Evolutionary conservation across 2,888 invertebrate species (phyloP), one percentile per base, ranked within the genome.

Genomic region (Elegia similella): DNA sequence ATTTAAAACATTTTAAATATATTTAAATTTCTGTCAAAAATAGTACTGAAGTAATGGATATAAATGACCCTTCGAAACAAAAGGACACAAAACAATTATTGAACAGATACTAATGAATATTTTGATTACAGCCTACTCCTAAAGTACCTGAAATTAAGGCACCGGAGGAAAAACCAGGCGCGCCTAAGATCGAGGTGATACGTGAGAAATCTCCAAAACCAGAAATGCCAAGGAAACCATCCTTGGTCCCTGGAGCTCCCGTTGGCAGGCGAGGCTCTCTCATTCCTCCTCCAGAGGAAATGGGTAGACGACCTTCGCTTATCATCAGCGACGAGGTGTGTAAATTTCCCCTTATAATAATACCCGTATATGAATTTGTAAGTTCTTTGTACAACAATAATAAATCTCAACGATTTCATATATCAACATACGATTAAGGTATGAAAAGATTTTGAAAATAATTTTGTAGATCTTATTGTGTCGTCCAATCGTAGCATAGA

Each of bases 301-400:
- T 95, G 87, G 95, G 95, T 75, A 94, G 98, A 75, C 94, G 98
- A 72, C 97, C 98, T 69, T 97, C 97, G 72, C 93, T 98, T 70
- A 96, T 98, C 77, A 97, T 98, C 81, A 96, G 97, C 81, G 98
- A 98, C 87, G 98, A 98, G 97, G 98, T 98, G 95, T 87, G 93
- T 90, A 84, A 60, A 48, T 13, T 57, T 52, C 8, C 54, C 65
- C 59, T 56, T 59, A 42, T 42, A 52, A 60, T 6, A 52, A 29
- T 52, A 23, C 42, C 52, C 23, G 32, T 32, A 16, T 38, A 23
- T 46, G 52, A 50, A 56, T 43, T 42, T 43, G 8, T 58, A 56
- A 60, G 47, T 43, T 47, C 60, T 61, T 59, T 62, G 56, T 65
- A 60, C 63, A 57, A 60, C 58, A 64, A 66, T 42, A 65, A 59